phyloP scores from a whole-genome alignment of 2,888 invertebrate species.

The Leucozona laternaria region DNA sequence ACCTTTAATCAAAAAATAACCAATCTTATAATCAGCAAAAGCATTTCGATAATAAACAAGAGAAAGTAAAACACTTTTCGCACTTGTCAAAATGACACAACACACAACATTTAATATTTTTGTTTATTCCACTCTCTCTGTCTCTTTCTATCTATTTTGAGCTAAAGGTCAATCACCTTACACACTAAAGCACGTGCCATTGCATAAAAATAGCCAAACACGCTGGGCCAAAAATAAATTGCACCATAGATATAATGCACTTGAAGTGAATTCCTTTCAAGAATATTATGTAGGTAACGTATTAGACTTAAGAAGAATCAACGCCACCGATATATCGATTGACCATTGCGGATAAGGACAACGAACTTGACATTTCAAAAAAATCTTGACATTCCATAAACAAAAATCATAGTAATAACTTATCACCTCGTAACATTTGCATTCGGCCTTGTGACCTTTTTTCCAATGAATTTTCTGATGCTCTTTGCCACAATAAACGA shows the following conservation, averaged over 20 bases:
- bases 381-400: slow-evolving; percentile 48
- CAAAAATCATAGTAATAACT: background rate
- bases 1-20: background rate
- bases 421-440: slow-evolving; percentile 84
- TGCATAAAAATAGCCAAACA: slow-evolving; percentile 43
- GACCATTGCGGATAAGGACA: background rate
- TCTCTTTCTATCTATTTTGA: background rate
- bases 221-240: slow-evolving; percentile 51
- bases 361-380: slow-evolving; percentile 50
- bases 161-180: slow-evolving; percentile 30
- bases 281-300: background rate
- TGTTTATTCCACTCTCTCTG: background rate
- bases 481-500: slow-evolving; percentile 88
- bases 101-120: background rate
- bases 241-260: background rate
- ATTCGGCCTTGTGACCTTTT: slow-evolving; percentile 87
- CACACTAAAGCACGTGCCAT: slow-evolving; percentile 43
- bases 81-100: background rate
- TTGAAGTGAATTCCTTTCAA: slow-evolving; percentile 13
- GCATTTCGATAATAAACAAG: background rate
- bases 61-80: background rate
- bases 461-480: slow-evolving; percentile 91
- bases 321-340: slow-evolving; percentile 27
- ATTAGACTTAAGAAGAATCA: slow-evolving; percentile 12
- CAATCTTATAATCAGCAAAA: background rate